Conservation (phyloP, 2,113 vertebrate species). For the Toxostoma redivivum region DNA sequence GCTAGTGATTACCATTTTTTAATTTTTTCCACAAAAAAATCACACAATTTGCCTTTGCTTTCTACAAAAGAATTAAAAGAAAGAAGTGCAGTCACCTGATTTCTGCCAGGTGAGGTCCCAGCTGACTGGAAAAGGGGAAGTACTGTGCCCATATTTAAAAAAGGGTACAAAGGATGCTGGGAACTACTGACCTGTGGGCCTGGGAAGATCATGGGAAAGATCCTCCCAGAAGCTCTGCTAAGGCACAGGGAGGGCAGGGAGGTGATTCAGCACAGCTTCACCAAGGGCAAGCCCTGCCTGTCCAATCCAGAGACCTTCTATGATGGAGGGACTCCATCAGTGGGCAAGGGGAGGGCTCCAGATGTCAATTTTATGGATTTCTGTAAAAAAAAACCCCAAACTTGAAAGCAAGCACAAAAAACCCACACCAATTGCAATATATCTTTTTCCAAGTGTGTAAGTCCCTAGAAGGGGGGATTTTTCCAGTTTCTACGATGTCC, state of each 20-base stretch:
- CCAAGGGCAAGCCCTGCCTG: neutral
- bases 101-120: neutral
- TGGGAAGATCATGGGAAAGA: neutral
- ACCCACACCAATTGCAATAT: neutral
- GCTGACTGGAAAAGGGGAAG: neutral
- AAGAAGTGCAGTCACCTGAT: neutral
- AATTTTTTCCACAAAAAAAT: neutral
- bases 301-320: neutral
- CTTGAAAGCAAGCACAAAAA: neutral
- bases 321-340: neutral
- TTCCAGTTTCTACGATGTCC: neutral
- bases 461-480: neutral
- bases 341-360: neutral
- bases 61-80: neutral
- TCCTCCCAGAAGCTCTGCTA: neutral
- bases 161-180: neutral
- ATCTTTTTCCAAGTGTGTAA: neutral
- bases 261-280: fast-evolving
- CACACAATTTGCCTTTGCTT: neutral
- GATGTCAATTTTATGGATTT: neutral
- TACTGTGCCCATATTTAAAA: neutral
- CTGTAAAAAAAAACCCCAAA: neutral
- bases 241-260: neutral
- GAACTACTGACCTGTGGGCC: neutral
- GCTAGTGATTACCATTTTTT: constrained; percentile 24